phyloP scores from a whole-genome alignment of 2,888 invertebrate species.

The Helleia helle region DNA sequence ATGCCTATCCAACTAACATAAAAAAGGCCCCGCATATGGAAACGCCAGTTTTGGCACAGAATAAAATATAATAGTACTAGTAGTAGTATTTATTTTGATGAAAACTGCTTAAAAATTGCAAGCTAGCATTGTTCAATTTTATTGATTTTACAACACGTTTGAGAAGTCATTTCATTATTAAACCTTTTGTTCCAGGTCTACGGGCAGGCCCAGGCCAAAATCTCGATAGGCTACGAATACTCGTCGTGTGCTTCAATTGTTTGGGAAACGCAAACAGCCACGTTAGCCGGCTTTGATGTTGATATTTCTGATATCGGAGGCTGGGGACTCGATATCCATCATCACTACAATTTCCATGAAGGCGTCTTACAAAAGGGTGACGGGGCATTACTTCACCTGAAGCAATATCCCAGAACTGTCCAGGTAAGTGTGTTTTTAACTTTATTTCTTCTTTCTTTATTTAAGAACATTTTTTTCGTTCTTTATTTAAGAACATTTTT shows the following conservation, averaged over 20 bases:
- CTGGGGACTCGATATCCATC: slow-evolving; percentile 98
- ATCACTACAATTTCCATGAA: slow-evolving; percentile 98
- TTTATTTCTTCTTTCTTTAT: not conserved
- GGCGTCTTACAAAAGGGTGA: slow-evolving; percentile 98
- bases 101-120: too few species aligned
- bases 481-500: not conserved
- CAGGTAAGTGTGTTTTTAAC: slow-evolving; percentile 54
- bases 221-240: slow-evolving; percentile 96
- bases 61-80: too few species aligned
- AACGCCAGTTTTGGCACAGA: too few species aligned
- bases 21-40: too few species aligned
- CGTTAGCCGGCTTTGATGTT: slow-evolving; percentile 95
- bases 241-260: slow-evolving; percentile 88
- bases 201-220: slow-evolving; percentile 89
- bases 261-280: slow-evolving; percentile 96
- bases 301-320: slow-evolving; percentile 97
- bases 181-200: slow-evolving; percentile 72
- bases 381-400: slow-evolving; percentile 94
- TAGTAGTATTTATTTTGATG: too few species aligned
- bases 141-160: too few species aligned
- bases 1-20: too few species aligned
- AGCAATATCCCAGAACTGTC: slow-evolving; percentile 91
- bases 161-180: not conserved
- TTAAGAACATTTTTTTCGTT: too few species aligned
- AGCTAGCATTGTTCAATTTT: too few species aligned